These are phyloP conservation scores for Otus scops DNA, from an alignment of 2,797 vertebrate species.

Conservation along the genomic window DNA sequence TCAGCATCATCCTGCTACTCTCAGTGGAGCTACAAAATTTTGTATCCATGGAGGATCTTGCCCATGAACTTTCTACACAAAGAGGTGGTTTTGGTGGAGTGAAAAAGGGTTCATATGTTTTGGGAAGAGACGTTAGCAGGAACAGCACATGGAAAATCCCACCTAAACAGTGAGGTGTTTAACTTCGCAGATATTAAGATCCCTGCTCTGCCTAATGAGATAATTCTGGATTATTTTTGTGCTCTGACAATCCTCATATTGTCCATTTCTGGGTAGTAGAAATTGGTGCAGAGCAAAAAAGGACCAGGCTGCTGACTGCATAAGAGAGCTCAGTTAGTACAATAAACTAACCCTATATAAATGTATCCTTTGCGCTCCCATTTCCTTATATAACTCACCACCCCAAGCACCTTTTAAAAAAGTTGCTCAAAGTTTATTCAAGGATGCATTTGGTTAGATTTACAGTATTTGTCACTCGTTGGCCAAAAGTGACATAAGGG, in stretches of 20 bases:
- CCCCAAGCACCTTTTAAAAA: background rate
- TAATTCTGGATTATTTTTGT: background rate
- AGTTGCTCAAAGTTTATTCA: constrained; percentile 3
- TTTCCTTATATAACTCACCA: background rate
- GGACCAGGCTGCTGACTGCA: background rate
- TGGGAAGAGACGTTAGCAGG: background rate
- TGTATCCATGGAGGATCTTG: background rate
- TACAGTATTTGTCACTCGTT: constrained; percentile 29
- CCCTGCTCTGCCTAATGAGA: background rate
- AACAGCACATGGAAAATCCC: background rate
- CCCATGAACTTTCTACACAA: background rate
- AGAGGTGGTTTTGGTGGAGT: background rate
- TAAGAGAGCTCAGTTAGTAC: background rate
- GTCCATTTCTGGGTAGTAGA: background rate
- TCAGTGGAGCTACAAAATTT: background rate
- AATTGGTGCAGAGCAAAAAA: background rate
- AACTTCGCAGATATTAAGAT: background rate
- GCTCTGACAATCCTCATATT: background rate
- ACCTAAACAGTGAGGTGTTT: background rate
- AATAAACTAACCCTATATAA: background rate
- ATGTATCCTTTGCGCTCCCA: background rate
- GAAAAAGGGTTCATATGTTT: background rate
- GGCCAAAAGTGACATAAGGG: constrained; percentile 15
- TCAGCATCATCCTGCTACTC: constrained; percentile 37
- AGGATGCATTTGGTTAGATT: constrained; percentile 16